These are phyloP conservation scores for Daboia siamensis DNA, from an alignment of 2,113 vertebrate species.

Conservation along the genomic window DNA sequence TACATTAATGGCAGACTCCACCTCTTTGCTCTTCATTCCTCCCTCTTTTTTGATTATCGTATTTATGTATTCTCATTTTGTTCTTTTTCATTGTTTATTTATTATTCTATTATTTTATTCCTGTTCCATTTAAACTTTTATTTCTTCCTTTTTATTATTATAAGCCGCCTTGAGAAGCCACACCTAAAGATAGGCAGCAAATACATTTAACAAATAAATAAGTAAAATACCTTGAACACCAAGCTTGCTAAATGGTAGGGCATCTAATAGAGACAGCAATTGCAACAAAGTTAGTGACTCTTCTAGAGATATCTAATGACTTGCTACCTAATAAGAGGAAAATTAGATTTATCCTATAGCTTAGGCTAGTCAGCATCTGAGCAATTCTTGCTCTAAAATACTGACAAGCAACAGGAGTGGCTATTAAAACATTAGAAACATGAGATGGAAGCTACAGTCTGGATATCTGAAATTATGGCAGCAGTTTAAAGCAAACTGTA, in stretches of 20 bases:
- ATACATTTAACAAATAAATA: too few relatives aligned
- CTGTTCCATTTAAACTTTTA: too few relatives aligned
- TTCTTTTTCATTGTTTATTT: too few relatives aligned
- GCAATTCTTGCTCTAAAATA: not conserved
- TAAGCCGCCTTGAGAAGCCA: too few relatives aligned
- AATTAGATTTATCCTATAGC: not conserved
- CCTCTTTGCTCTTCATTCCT: too few relatives aligned
- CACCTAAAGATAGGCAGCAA: too few relatives aligned
- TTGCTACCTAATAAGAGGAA: not conserved
- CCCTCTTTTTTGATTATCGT: too few relatives aligned
- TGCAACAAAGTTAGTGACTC: not conserved
- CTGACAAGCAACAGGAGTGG: not conserved
- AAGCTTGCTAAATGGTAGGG: not conserved
- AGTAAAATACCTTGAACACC: not conserved
- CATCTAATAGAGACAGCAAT: not conserved
- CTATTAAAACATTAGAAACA: not conserved
- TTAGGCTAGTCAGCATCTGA: not conserved
- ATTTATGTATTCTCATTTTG: too few relatives aligned
- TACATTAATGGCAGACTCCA: too few relatives aligned
- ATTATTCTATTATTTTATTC: too few relatives aligned
- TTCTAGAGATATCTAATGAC: not conserved
- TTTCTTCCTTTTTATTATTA: too few relatives aligned
- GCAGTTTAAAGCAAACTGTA: not conserved
- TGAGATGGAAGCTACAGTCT: not conserved
- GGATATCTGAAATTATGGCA: not conserved